phyloP scores from a whole-genome alignment of 2,113 vertebrate genomes.

The Mastomys natalensis region DNA sequence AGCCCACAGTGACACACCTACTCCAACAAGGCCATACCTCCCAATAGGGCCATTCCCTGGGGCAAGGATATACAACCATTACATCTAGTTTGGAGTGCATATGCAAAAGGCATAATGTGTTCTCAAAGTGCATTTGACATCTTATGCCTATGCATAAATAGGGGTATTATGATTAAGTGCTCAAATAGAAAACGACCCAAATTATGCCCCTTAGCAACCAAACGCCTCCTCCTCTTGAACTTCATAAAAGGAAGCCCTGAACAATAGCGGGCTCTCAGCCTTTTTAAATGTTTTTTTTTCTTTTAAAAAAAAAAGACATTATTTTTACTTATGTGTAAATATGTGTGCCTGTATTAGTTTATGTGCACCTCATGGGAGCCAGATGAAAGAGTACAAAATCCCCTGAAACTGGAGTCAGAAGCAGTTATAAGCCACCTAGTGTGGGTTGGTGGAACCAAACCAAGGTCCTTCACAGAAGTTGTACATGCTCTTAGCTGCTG shows the following conservation, averaged over 20 bases:
- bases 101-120: not conserved
- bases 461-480: not conserved
- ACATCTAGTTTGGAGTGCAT: not conserved
- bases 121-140: not conserved
- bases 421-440: no score
- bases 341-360: not conserved
- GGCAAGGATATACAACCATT: no score
- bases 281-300: not conserved
- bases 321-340: not conserved
- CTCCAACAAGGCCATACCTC: no score
- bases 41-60: no score
- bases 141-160: not conserved
- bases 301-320: no score
- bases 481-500: no score
- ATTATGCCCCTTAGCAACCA: not conserved
- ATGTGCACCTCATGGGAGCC: not conserved
- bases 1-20: no score
- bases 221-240: not conserved
- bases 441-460: not conserved
- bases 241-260: not conserved
- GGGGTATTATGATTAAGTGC: not conserved
- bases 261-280: not conserved
- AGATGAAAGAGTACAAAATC: no score
- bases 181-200: not conserved
- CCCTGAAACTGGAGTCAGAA: not conserved